Conservation (phyloP, 2,113 vertebrate species). For the Syngnathoides biaculeatus region DNA sequence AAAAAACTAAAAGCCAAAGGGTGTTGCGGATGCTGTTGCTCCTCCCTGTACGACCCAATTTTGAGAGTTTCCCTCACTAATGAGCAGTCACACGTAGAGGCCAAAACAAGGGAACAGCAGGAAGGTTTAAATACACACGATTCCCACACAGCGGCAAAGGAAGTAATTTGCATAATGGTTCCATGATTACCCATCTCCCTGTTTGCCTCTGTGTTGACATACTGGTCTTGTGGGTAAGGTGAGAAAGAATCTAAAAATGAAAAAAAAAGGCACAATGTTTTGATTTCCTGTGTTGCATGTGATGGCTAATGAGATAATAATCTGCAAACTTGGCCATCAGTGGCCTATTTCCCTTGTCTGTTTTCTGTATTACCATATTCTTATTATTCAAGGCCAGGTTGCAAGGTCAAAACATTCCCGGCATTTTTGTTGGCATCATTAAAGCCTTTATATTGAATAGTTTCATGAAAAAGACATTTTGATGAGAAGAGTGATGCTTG, state of each 20-base stretch:
- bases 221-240: slow-evolving; percentile 22
- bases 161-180: slow-evolving; percentile 59
- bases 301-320: slow-evolving; percentile 45
- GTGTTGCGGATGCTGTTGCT: slow-evolving; percentile 21
- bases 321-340: slow-evolving; percentile 37
- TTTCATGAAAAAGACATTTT: neutral
- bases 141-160: slow-evolving; percentile 25
- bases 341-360: slow-evolving; percentile 19
- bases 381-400: slow-evolving; percentile 6
- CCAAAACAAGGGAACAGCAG: slow-evolving; percentile 37
- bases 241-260: neutral
- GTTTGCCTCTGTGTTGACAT: slow-evolving; percentile 36
- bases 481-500: neutral
- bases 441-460: neutral
- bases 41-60: slow-evolving; percentile 31
- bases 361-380: neutral
- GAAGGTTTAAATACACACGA: slow-evolving; percentile 50
- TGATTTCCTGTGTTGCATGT: slow-evolving; percentile 31
- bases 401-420: neutral
- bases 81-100: slow-evolving; percentile 31
- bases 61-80: slow-evolving; percentile 39
- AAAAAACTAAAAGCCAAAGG: slow-evolving; percentile 10
- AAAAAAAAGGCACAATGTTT: slow-evolving; percentile 6
- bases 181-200: slow-evolving; percentile 34
- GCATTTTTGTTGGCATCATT: neutral